phyloP scores from a whole-genome alignment of 2,888 invertebrate species.

The Conchocele bisecta region DNA sequence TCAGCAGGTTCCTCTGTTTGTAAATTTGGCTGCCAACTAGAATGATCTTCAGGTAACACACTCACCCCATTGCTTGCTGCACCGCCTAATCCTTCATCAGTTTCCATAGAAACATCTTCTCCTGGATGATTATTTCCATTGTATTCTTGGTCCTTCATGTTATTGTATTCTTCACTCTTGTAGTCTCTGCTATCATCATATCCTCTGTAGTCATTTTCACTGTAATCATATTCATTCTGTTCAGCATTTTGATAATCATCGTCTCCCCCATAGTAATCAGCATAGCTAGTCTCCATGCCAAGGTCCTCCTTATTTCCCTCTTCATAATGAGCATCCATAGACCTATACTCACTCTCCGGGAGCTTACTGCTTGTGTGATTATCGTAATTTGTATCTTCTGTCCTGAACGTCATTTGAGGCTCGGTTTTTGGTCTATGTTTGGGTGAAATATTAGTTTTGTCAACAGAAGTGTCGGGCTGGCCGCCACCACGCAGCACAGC shows the following conservation, averaged over 20 bases:
- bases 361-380: slow-evolving; percentile 26
- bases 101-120: neutral
- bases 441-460: slow-evolving; percentile 15
- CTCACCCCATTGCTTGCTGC: neutral
- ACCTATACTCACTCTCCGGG: no score
- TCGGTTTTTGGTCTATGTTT: slow-evolving; percentile 39
- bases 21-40: no score
- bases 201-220: neutral
- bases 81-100: neutral
- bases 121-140: neutral
- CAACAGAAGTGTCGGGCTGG: neutral
- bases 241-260: slow-evolving; percentile 4
- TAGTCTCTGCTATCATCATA: slow-evolving; percentile 4
- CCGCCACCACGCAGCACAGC: slow-evolving; percentile 38
- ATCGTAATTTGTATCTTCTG: slow-evolving; percentile 25
- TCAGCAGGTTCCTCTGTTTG: no score
- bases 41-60: no score
- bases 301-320: neutral
- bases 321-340: slow-evolving; percentile 31
- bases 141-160: neutral
- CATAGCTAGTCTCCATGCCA: neutral
- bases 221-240: slow-evolving; percentile 4
- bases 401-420: slow-evolving; percentile 19
- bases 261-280: neutral
- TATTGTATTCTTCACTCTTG: neutral